Base-by-base conservation (phyloP, 2,797 vertebrate genomes). In the Galagoides demidoff region DNA sequence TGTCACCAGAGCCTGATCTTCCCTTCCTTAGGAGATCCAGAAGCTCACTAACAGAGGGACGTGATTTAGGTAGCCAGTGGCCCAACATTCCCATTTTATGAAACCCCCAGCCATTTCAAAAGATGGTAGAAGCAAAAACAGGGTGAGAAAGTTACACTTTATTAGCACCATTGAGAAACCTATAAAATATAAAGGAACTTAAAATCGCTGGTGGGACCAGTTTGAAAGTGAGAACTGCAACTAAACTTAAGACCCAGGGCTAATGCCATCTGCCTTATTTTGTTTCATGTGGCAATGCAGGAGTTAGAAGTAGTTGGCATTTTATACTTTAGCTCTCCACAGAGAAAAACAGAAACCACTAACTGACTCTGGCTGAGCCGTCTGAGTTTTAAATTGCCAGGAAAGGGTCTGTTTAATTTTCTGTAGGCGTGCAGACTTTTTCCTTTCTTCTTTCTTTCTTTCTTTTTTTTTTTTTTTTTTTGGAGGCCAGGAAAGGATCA, bases 361-460 rank as follows among this genome's bases (percentile, higher is more conserved):
- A 31, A 39, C 86, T 87, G 64, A 86, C 82, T 85, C 89, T 90
- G 71, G 78, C 88, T 83, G 77, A n/a, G 43, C 78, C 59, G 2
- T 79, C 82, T 70, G 68, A 95, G 77, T 81, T 96, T 94, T 88
- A 77, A 96, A 86, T 94, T 86, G 31, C 87, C 89, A 96, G 90
- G 87, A 96, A 96, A 93, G 61, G 85, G 77, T 92, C 91, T 97
- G 90, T 90, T 96, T 96, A 96, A 94, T 96, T 97, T 97, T 97
- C 96, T 92, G 88, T 95, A 97, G 76, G 93, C 92, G 0, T 89
- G 88, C 55, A 89, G 85, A 90, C 84, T 25, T 85, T 92, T 52
- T 52, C 14, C 14, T 52, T 52, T 14, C 4, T 52, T 52, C 49
- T 52, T 52, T 52, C 49, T 81, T 84, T 94, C 81, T 92, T 78